Conservation (phyloP, 2,113 vertebrate genomes). For the Actenoides hombroni region DNA sequence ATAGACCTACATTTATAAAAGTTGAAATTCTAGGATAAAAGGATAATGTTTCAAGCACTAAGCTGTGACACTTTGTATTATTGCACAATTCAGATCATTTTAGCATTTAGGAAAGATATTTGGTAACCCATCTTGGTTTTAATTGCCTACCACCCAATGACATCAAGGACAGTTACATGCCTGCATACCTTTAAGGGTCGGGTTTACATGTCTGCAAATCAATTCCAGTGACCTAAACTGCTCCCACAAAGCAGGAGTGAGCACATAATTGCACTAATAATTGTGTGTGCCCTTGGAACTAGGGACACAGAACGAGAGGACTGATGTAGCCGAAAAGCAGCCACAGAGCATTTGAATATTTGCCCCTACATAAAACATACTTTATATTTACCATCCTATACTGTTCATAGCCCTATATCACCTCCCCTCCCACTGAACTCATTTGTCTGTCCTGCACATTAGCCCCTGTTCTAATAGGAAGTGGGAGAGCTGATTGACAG, state of each 20-base stretch:
- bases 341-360: not conserved
- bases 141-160: not conserved
- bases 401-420: not conserved
- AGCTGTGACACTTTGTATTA: not conserved
- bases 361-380: not conserved
- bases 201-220: not conserved
- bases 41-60: not conserved
- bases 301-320: not conserved
- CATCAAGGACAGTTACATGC: not conserved
- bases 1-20: constrained; percentile 43
- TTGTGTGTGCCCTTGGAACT: not conserved
- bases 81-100: not conserved
- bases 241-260: not conserved
- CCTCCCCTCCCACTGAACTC: not conserved
- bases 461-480: not conserved
- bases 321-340: not conserved
- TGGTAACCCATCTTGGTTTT: not conserved
- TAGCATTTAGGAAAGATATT: not conserved
- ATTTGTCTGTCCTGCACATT: not conserved
- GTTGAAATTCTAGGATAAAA: constrained; percentile 10
- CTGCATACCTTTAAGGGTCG: not conserved
- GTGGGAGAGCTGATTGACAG: constrained; percentile 32
- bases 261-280: not conserved
- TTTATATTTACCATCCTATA: not conserved
- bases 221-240: not conserved